These are phyloP conservation scores for Lysandra bellargus DNA, from an alignment of 2,888 invertebrate genomes.

Conservation along the genomic window DNA sequence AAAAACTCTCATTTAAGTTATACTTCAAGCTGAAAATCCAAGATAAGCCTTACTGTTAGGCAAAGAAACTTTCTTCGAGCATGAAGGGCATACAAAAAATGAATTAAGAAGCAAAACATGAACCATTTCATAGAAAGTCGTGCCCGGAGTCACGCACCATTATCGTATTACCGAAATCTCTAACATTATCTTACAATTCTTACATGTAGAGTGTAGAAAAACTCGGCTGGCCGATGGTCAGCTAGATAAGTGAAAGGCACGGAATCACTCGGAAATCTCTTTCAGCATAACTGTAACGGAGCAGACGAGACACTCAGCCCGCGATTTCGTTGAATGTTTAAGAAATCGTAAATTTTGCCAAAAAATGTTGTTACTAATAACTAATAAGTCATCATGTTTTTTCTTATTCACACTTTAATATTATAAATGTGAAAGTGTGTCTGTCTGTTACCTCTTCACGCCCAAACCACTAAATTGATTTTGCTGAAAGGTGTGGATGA, in stretches of 20 bases:
- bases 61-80: neutral
- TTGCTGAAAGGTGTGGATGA: too few species aligned
- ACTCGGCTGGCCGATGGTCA: slow-evolving; percentile 72
- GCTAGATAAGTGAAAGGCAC: slow-evolving; percentile 78
- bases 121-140: slow-evolving; percentile 72
- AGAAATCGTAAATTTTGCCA: neutral
- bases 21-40: neutral
- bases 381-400: too few species aligned
- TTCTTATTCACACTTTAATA: too few species aligned
- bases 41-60: neutral
- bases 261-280: slow-evolving; percentile 68
- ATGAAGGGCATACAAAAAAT: slow-evolving; percentile 38
- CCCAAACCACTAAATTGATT: too few species aligned
- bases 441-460: too few species aligned
- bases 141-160: slow-evolving; percentile 72
- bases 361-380: neutral
- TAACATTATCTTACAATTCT: slow-evolving; percentile 68
- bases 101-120: slow-evolving; percentile 49
- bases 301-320: neutral
- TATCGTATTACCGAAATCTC: slow-evolving; percentile 76
- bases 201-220: slow-evolving; percentile 73
- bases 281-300: slow-evolving; percentile 48
- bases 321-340: neutral
- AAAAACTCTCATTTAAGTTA: neutral
- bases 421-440: too few species aligned